Percentiles rank a stretch among this genome's conserved stretches.
These are phyloP conservation scores for Mustelus asterias DNA, from an alignment of 2,113 vertebrate genomes.

Conservation along the genomic window DNA sequence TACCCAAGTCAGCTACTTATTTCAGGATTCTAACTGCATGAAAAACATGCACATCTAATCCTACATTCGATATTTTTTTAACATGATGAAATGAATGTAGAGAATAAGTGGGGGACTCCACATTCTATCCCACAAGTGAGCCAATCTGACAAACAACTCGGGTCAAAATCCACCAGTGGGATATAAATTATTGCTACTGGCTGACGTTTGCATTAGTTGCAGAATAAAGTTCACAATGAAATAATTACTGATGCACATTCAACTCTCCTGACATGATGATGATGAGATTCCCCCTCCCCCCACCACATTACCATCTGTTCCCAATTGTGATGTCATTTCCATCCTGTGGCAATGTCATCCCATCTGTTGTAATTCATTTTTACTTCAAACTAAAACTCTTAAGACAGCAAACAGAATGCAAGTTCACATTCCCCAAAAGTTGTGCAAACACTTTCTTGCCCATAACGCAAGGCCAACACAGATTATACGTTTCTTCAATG, in stretches of 20 bases:
- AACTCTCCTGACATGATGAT: neutral
- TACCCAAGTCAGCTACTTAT: neutral
- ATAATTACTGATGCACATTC: slow-evolving; percentile 16
- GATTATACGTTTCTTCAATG: neutral
- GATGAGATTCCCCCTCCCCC: neutral
- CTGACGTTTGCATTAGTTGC: neutral
- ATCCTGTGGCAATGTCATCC: slow-evolving; percentile 4
- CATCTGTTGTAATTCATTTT: slow-evolving; percentile 13
- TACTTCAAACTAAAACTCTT: neutral
- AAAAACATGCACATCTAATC: neutral
- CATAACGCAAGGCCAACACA: neutral
- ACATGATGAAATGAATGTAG: neutral
- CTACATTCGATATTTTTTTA: neutral
- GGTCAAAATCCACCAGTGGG: neutral
- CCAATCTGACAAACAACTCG: neutral
- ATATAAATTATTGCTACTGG: neutral
- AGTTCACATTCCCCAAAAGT: neutral
- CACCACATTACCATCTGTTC: slow-evolving; percentile 22
- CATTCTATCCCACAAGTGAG: neutral
- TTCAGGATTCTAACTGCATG: neutral
- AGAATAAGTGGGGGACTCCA: slow-evolving; percentile 35
- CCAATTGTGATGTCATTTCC: slow-evolving; percentile 26
- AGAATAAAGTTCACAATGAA: neutral
- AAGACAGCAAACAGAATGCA: neutral
- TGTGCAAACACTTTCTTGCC: neutral